Evolutionary conservation across 2,888 invertebrate genomes (phyloP).

Genomic region (Tethea ocularis): DNA sequence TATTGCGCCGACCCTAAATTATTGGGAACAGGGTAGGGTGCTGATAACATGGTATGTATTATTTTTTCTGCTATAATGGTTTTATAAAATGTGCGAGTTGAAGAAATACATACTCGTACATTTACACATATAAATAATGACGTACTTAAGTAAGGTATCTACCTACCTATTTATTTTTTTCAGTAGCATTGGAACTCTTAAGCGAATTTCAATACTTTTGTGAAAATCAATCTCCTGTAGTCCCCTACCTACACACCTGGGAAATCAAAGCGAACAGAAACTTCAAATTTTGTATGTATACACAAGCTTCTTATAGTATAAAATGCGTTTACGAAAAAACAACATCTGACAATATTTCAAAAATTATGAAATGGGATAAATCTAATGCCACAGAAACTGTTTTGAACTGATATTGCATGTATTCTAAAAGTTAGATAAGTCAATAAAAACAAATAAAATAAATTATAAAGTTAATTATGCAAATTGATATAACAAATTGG

Average conservation of each 20-base stretch:
- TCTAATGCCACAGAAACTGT: not conserved
- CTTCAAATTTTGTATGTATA: not conserved
- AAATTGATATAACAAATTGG: not conserved
- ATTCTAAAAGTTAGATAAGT: too few relatives aligned
- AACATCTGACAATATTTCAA: not conserved
- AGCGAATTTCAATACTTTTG: slow-evolving; percentile 12
- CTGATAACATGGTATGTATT: too few relatives aligned
- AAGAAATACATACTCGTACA: too few relatives aligned
- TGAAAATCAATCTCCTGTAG: slow-evolving; percentile 10
- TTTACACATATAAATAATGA: too few relatives aligned
- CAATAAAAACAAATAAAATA: too few relatives aligned
- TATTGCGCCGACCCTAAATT: too few relatives aligned
- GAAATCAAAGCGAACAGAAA: not conserved
- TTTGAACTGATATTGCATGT: not conserved
- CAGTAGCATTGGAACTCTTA: slow-evolving; percentile 1
- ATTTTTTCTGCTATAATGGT: too few relatives aligned
- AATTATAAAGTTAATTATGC: too few relatives aligned
- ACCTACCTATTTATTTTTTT: too few relatives aligned
- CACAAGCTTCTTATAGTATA: not conserved
- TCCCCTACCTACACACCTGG: slow-evolving; percentile 6
- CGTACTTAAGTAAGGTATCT: too few relatives aligned
- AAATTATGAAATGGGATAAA: not conserved
- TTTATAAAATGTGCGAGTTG: too few relatives aligned
- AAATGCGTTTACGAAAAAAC: not conserved
- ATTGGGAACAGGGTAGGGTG: too few relatives aligned